Percentiles rank a stretch among this genome's conserved stretches.
Conservation (phyloP, 2,113 vertebrate species). For the Pseudopodoces humilis region DNA sequence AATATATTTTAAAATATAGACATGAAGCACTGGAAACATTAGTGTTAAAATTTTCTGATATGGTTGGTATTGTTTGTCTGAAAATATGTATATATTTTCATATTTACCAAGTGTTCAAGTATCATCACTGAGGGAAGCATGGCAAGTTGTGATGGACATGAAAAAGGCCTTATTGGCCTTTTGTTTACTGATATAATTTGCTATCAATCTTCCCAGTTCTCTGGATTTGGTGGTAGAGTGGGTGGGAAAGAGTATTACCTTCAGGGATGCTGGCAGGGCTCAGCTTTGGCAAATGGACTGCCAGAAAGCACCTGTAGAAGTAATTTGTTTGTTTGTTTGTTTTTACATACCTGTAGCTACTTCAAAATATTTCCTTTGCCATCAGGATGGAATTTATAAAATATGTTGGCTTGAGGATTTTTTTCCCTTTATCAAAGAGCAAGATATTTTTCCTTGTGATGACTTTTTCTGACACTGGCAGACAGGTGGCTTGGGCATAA, state of each 20-base stretch:
- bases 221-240: not conserved
- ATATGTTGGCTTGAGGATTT: not conserved
- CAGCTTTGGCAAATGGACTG: not conserved
- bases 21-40: not conserved
- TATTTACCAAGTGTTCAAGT: not conserved
- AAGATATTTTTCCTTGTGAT: not conserved
- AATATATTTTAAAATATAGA: not conserved
- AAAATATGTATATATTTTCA: not conserved
- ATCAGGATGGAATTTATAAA: not conserved
- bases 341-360: not conserved
- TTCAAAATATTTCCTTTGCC: not conserved
- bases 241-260: not conserved
- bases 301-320: not conserved
- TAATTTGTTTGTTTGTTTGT: not conserved
- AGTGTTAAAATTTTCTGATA: not conserved
- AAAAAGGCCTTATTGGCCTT: not conserved
- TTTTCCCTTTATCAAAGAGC: not conserved
- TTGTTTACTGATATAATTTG: not conserved
- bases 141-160: not conserved
- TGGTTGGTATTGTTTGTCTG: not conserved
- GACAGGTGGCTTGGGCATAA: not conserved
- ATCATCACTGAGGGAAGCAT: not conserved
- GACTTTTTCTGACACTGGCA: conserved; percentile 14
- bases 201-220: not conserved
- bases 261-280: not conserved